phyloP scores from a whole-genome alignment of 1,140 invertebrate genomes.

The Pogonognathellus flavescens region DNA sequence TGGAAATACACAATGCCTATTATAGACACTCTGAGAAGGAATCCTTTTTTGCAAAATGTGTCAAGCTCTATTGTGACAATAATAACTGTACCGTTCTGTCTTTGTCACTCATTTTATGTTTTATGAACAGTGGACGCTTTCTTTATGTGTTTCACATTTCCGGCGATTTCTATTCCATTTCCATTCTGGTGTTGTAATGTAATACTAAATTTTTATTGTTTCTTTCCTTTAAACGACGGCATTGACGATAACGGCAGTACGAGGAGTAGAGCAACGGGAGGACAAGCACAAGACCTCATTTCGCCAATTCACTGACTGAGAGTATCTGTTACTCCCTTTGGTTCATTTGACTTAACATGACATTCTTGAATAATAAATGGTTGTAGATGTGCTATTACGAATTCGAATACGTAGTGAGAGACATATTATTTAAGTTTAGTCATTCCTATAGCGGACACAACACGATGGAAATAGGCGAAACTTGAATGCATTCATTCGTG shows the following conservation, averaged over 20 bases:
- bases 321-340: slow-evolving; percentile 5
- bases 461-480: background rate
- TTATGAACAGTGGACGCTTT: background rate
- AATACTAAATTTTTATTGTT: slow-evolving; percentile 30
- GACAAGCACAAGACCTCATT: slow-evolving; percentile 30
- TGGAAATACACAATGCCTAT: background rate
- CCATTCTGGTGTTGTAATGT: background rate
- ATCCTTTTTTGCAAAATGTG: background rate
- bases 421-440: background rate
- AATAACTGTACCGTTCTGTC: background rate
- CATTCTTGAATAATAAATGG: slow-evolving; percentile 25
- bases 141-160: slow-evolving; percentile 36
- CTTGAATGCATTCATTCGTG: background rate
- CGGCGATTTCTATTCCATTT: slow-evolving; percentile 26
- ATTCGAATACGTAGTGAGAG: background rate
- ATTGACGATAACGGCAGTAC: slow-evolving; percentile 4
- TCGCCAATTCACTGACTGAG: background rate
- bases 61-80: too few species aligned
- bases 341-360: slow-evolving; percentile 7
- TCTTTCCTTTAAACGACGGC: slow-evolving; percentile 27
- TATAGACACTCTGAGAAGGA: background rate
- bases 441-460: background rate
- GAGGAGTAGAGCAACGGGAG: background rate
- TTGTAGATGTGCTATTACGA: background rate
- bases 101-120: slow-evolving; percentile 39